Conservation (phyloP, 1,140 invertebrate genomes). For the Drosophila nannoptera region DNA sequence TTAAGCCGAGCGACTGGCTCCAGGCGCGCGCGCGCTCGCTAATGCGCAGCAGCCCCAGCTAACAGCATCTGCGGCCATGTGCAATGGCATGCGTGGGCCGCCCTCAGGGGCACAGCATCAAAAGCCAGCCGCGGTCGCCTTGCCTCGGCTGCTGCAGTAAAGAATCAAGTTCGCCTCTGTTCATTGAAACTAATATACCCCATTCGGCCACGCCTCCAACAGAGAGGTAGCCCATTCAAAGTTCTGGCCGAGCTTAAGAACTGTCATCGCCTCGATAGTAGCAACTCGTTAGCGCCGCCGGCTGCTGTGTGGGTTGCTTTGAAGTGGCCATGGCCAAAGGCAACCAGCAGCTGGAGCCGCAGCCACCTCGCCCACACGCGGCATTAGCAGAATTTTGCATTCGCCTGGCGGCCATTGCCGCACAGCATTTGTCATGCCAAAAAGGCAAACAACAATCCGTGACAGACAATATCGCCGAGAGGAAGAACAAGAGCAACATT, state of each 20-base stretch:
- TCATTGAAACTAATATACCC: not conserved
- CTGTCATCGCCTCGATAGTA: constrained; percentile 12
- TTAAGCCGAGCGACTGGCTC: constrained; percentile 19
- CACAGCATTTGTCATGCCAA: constrained; percentile 45
- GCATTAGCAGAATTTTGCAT: constrained; percentile 20
- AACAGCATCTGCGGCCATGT: constrained; percentile 23
- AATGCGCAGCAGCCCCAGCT: not conserved
- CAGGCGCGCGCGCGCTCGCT: constrained; percentile 1
- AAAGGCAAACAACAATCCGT: constrained; percentile 44
- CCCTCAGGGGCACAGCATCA: constrained; percentile 20
- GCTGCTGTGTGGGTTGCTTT: constrained; percentile 48
- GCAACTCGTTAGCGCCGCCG: constrained; percentile 39
- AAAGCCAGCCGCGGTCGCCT: constrained; percentile 24
- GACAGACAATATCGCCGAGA: constrained; percentile 4
- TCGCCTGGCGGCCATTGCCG: not conserved
- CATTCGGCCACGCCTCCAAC: not conserved
- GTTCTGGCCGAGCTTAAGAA: constrained; percentile 45
- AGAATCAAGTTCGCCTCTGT: not conserved
- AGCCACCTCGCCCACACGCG: constrained; percentile 19
- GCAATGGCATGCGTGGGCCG: constrained; percentile 18
- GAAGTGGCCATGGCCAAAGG: constrained; percentile 57
- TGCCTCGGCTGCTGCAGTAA: constrained; percentile 13
- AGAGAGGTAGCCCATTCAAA: constrained; percentile 26
- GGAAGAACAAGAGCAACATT: not conserved
- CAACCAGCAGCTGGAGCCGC: constrained; percentile 11